Base-by-base conservation (phyloP, 2,797 vertebrate genomes). In the Melopsittacus undulatus region DNA sequence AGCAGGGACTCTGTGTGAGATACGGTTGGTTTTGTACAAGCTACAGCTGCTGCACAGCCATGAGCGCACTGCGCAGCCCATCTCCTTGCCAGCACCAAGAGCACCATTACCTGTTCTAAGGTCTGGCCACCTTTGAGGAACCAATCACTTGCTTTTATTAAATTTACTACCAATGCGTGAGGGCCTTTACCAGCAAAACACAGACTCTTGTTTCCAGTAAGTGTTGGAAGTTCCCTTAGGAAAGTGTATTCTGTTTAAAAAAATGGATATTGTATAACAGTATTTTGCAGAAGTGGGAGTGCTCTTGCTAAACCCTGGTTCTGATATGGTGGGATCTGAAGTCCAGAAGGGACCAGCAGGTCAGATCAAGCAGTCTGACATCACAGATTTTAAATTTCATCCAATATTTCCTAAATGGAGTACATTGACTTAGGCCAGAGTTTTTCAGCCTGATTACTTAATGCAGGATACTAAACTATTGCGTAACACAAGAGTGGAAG, bases 261-360 rank as follows among this genome's bases (percentile, higher is more conserved):
- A 7, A 22, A 19, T 1, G 1, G 26, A 2, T 36, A 32, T 46
- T 57, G 30, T 0, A 0, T 77, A 43, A 36, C 49, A n/a, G 10
- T 32, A 3, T 48, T 85, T 78, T 63, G 40, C 0, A 13, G 23
- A 24, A 11, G 3, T 0, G 1, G 34, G 6, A 48, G 7, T 18
- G 61, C 52, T 88, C 34, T 45, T 88, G 21, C 22, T 86, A n/a
- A 88, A 62, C 29, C 34, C 24, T 19, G 30, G 11, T 7, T 52
- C 32, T n/a, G 12, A 3, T 26, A 36, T 1, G 2, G 19, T 32
- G 10, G 15, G 19, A 24, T 69, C 36, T 75, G 10, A 3, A 23
- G n/a, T 11, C 40, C 38, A 52, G 54, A 20, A 79, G 34, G 29
- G 18, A 70, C 7, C 40, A 67, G 22, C 27, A 81, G 69, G 16